Evolutionary conservation across 2,888 invertebrate genomes (phyloP).

Genomic region (Tuberolachnus salignus): DNA sequence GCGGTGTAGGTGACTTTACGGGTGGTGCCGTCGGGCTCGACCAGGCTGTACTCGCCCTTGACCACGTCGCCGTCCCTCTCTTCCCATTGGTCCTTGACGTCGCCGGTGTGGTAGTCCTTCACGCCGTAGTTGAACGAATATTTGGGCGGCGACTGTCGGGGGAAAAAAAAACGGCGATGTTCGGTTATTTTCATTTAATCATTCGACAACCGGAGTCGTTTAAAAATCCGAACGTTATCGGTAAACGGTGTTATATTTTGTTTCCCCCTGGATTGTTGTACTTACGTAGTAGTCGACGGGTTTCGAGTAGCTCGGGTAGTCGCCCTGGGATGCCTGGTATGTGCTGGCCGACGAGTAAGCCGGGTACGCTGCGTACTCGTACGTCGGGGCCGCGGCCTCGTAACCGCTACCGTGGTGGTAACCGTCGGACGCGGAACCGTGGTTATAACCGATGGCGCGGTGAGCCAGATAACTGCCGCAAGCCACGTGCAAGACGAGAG

Average conservation of each 20-base stretch:
- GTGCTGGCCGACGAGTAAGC: constrained; percentile 60
- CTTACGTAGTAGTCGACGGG: constrained; percentile 71
- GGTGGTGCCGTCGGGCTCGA: constrained; percentile 75
- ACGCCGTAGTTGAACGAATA: constrained; percentile 77
- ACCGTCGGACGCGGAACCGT: constrained; percentile 6
- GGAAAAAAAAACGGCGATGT: too few relatives aligned
- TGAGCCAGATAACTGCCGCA: constrained; percentile 39
- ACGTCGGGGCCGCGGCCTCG: constrained; percentile 59
- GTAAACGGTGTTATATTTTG: too few relatives aligned
- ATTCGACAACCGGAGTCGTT: too few relatives aligned
- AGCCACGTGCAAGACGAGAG: constrained; percentile 42
- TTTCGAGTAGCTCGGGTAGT: constrained; percentile 66
- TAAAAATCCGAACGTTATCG: background rate
- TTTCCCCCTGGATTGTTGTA: too few relatives aligned
- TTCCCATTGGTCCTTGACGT: constrained; percentile 75
- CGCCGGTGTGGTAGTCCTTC: constrained; percentile 76
- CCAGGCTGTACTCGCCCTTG: constrained; percentile 66
- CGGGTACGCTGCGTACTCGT: constrained; percentile 55
- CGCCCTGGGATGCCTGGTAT: constrained; percentile 61
- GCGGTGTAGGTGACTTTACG: constrained; percentile 77
- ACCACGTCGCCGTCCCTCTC: constrained; percentile 77
- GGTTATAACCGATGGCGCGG: constrained; percentile 33
- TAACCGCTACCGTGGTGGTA: constrained; percentile 57
- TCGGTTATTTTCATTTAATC: too few relatives aligned
- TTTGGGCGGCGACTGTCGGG: constrained; percentile 61